phyloP scores from a whole-genome alignment of 2,113 vertebrate species.

The Dunckerocampus dactyliophorus region DNA sequence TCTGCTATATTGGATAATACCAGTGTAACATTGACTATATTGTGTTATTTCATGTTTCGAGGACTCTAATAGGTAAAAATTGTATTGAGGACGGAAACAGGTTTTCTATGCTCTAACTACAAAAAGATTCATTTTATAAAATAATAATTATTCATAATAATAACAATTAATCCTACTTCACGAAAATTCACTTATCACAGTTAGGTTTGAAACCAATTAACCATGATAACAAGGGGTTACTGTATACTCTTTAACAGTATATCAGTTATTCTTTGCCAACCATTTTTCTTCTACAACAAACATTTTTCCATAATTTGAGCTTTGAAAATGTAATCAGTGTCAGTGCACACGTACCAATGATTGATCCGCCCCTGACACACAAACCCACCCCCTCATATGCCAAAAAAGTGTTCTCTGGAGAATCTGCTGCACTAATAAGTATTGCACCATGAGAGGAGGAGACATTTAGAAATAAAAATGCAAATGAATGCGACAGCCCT shows the following conservation, averaged over 20 bases:
- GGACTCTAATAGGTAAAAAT: too few relatives aligned
- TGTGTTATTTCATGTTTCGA: too few relatives aligned
- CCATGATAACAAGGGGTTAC: too few relatives aligned
- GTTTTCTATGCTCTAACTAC: too few relatives aligned
- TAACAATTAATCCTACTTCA: too few relatives aligned
- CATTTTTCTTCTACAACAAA: background rate
- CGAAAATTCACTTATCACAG: too few relatives aligned
- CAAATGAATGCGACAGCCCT: constrained; percentile 51
- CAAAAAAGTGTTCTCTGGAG: constrained; percentile 37
- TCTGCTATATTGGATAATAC: too few relatives aligned
- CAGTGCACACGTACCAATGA: constrained; percentile 29
- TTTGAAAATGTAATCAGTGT: constrained; percentile 23
- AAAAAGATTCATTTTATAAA: too few relatives aligned
- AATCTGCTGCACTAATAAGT: constrained; percentile 52
- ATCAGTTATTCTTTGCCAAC: background rate
- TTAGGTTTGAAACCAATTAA: too few relatives aligned
- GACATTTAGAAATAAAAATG: constrained; percentile 57
- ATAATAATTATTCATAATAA: too few relatives aligned
- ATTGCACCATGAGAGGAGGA: constrained; percentile 46
- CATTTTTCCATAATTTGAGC: constrained; percentile 2
- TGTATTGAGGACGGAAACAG: too few relatives aligned
- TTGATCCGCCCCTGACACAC: constrained; percentile 27
- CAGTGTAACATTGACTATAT: too few relatives aligned
- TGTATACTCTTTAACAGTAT: background rate
- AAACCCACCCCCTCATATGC: constrained; percentile 17